phyloP scores from a whole-genome alignment of 2,888 invertebrate species.

The Drosophila melanosoma region DNA sequence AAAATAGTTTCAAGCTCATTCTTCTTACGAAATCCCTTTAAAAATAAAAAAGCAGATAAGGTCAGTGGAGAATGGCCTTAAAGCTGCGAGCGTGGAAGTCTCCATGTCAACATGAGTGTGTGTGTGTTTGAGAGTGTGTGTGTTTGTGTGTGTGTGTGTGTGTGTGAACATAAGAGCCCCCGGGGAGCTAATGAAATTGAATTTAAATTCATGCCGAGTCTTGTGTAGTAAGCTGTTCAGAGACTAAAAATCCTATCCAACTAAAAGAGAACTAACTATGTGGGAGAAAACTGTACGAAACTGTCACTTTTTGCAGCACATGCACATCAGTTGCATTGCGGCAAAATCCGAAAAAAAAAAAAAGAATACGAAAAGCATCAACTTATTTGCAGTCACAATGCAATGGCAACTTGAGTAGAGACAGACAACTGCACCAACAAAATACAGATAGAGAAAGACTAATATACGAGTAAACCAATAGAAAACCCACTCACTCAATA shows the following conservation, averaged over 20 bases:
- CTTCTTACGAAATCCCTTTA: conserved; percentile 34
- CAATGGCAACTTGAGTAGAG: conserved; percentile 38
- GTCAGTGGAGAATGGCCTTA: conserved; percentile 46
- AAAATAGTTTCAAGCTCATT: conserved; percentile 70
- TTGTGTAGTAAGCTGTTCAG: conserved; percentile 49
- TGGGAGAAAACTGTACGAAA: conserved; percentile 21
- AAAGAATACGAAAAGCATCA: conserved; percentile 30
- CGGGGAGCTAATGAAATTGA: conserved; percentile 67
- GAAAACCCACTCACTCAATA: conserved; percentile 47
- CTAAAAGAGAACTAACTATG: background rate
- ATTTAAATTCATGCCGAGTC: conserved; percentile 70
- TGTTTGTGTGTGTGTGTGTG: conserved; percentile 7
- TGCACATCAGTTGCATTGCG: conserved; percentile 48
- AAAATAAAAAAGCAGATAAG: conserved; percentile 59
- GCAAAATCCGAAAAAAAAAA: conserved; percentile 11
- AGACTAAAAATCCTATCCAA: conserved; percentile 46
- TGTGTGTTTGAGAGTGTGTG: background rate
- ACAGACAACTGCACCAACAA: conserved; percentile 2
- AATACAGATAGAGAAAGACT: conserved; percentile 5
- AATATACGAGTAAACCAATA: conserved; percentile 24
- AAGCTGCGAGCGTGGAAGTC: conserved; percentile 8
- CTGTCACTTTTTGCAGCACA: conserved; percentile 35
- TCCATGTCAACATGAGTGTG: conserved; percentile 6
- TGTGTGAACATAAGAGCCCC: conserved; percentile 19
- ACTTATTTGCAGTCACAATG: conserved; percentile 52